phyloP scores from a whole-genome alignment of 2,797 vertebrate genomes.

The Hippopotamyrus pictus region DNA sequence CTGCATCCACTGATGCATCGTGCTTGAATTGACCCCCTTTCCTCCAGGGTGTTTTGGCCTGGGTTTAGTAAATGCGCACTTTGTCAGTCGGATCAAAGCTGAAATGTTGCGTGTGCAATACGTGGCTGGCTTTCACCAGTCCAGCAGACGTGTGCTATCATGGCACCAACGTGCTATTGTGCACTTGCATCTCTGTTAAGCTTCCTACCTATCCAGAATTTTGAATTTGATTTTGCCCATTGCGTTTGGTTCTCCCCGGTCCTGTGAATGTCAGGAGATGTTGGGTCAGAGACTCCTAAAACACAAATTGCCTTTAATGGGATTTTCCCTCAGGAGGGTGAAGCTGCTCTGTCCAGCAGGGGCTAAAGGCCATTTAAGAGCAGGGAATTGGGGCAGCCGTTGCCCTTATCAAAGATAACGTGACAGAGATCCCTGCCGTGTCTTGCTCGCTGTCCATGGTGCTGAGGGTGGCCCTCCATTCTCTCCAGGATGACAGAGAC shows the following conservation, averaged over 20 bases:
- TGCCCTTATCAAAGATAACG: not conserved
- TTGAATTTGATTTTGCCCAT: not conserved
- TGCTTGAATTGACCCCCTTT: not conserved
- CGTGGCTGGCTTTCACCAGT: not conserved
- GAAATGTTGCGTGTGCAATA: too few relatives aligned
- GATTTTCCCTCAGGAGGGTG: not conserved
- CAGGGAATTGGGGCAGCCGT: not conserved
- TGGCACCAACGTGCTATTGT: not conserved
- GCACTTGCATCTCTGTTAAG: not conserved
- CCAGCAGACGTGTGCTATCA: not conserved
- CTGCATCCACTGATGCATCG: not conserved
- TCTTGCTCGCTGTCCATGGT: constrained; percentile 20
- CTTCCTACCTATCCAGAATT: not conserved
- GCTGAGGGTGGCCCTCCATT: not conserved
- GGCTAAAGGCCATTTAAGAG: not conserved
- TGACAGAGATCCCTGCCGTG: not conserved
- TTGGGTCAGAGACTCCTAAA: not conserved
- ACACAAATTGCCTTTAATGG: not conserved
- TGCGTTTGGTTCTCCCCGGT: not conserved
- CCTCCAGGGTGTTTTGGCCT: not conserved
- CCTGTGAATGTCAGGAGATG: not conserved
- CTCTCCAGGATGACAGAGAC: not conserved
- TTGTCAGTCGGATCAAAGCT: not conserved
- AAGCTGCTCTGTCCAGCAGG: not conserved
- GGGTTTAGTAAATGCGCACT: not conserved